A percentile compares a stretch with the other conserved stretches of the same genome.
phyloP scores from a whole-genome alignment of 2,113 vertebrate species.

The Merops nubicus region DNA sequence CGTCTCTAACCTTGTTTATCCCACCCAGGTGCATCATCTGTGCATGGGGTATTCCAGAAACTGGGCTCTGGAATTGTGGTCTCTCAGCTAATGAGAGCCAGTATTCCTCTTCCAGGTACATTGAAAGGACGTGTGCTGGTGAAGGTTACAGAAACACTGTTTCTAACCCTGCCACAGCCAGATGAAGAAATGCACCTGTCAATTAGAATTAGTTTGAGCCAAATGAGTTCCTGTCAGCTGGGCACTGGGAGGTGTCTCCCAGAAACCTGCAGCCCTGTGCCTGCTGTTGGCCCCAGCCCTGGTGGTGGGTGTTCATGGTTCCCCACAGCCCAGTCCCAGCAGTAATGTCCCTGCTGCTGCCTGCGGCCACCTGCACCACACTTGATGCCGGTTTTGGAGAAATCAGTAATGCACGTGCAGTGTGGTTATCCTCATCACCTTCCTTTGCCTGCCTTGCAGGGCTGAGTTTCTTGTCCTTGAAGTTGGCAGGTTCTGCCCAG shows the following conservation, averaged over 20 bases:
- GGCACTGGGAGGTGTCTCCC: background rate
- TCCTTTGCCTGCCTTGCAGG: background rate
- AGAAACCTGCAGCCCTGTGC: background rate
- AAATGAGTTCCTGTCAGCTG: rapidly evolving
- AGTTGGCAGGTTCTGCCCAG: background rate
- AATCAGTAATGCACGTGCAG: rapidly evolving
- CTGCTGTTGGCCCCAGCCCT: background rate
- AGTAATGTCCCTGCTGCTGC: background rate
- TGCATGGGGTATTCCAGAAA: background rate
- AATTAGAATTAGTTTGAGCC: background rate
- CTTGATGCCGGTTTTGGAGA: background rate
- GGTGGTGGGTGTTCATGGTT: background rate
- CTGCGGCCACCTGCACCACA: background rate
- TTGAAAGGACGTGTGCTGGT: rapidly evolving
- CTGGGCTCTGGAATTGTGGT: background rate
- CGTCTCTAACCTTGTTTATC: background rate
- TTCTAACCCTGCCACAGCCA: background rate
- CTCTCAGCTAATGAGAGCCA: background rate
- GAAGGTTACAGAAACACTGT: background rate
- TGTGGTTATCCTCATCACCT: background rate
- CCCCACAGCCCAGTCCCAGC: background rate
- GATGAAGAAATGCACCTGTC: background rate
- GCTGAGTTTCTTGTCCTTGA: background rate
- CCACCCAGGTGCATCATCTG: rapidly evolving
- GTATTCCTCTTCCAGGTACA: background rate